Evolutionary conservation across 2,113 vertebrate genomes (phyloP), one percentile per base, ranked within the genome.

Genomic region (Leuciscus idus): DNA sequence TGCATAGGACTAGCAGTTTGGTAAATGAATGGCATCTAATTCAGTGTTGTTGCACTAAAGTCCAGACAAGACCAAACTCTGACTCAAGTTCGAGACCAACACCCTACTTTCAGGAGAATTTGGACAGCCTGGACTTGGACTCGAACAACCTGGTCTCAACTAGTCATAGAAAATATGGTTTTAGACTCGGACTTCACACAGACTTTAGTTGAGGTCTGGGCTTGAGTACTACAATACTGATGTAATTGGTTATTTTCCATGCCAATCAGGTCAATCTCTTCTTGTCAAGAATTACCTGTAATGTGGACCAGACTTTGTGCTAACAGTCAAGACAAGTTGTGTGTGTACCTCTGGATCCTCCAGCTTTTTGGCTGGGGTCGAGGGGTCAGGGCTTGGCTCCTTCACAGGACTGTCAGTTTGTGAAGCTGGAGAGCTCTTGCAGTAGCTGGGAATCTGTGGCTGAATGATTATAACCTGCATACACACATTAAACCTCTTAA

Each of bases 401-500:
- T 95, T 95, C 19, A 95, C 87, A 87, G 95, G 92, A 36, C 95
- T 94, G 91, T 94, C 95, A 2, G 94, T 91, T 90, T 94, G 95
- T 17, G 90, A 93, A 84, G 92, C 95, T 1, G 96, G 93, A 87
- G 96, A 95, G 1, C 92, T 94, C 92, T 97, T 93, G 0, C 87
- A 88, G 88, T 89, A 86, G 91, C 91, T 89, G 81, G 92, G 96
- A 81, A 95, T 95, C 95, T 97, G 97, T 21, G 98, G 97, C 91
- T 99, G 98, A 91, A 99, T 96, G 84, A 99, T 97, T 89, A 99
- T 98, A 91, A 99, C 97, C 98, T 99, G 92, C 23, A 81, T 9
- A 79, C 21, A 85, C 50, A 83, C 17, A 88, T 39, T 26, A 85
- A 57, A 55, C 8, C 36, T 39, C 19, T 72, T 72, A 82, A 21